Evolutionary conservation across 1,140 invertebrate genomes (phyloP).

Genomic region (Sogatella furcifera): DNA sequence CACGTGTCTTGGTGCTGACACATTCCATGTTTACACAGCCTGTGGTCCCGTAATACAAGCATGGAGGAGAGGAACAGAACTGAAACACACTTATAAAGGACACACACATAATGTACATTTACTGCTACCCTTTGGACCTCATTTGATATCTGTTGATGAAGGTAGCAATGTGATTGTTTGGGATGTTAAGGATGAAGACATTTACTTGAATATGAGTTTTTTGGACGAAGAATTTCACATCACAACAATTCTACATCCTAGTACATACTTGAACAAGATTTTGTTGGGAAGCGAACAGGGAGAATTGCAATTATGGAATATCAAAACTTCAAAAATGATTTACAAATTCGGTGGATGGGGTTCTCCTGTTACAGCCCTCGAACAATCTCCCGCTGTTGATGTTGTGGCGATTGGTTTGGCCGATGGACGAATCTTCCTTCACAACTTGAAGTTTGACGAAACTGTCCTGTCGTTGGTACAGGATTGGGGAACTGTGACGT

Average conservation of each 20-base stretch:
- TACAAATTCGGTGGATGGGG: constrained; percentile 74
- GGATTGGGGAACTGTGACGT: constrained; percentile 83
- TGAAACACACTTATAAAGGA: constrained; percentile 71
- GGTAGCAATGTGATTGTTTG: constrained; percentile 68
- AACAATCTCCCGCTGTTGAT: constrained; percentile 81
- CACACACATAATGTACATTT: constrained; percentile 60
- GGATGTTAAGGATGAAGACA: constrained; percentile 66
- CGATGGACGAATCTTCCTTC: constrained; percentile 72
- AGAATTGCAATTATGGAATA: constrained; percentile 80
- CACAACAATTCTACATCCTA: constrained; percentile 72
- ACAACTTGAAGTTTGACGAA: constrained; percentile 82
- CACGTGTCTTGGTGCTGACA: constrained; percentile 66
- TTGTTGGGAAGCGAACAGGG: constrained; percentile 87
- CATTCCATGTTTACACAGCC: constrained; percentile 72
- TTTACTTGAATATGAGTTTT: constrained; percentile 59
- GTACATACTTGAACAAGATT: constrained; percentile 90
- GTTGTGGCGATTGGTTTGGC: constrained; percentile 77
- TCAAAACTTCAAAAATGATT: constrained; percentile 66
- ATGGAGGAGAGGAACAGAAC: constrained; percentile 77
- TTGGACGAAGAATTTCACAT: constrained; percentile 61
- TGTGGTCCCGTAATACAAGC: constrained; percentile 66
- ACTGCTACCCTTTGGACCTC: constrained; percentile 76
- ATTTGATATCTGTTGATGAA: constrained; percentile 79
- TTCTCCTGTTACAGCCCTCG: constrained; percentile 54
- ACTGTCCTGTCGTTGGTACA: constrained; percentile 78